A percentile compares a stretch with the other conserved stretches of the same genome.
Evolutionary conservation across 2,113 vertebrate genomes (phyloP).

Genomic region (Anthoscopus minutus): DNA sequence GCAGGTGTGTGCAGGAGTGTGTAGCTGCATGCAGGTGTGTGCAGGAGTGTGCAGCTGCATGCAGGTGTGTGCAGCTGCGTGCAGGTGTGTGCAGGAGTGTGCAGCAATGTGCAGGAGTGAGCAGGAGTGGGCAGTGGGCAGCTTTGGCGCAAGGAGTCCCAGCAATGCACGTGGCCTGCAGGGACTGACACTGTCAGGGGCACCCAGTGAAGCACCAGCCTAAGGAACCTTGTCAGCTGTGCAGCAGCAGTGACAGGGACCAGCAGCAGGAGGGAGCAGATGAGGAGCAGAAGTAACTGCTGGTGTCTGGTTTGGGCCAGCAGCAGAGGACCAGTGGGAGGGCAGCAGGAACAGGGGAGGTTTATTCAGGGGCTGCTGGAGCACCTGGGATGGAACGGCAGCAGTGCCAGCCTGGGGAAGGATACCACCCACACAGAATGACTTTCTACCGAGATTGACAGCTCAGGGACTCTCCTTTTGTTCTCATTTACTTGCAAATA

Average conservation of each 20-base stretch:
- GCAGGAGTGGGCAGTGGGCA: background rate
- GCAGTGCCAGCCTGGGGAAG: background rate
- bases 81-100: background rate
- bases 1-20: too few species aligned
- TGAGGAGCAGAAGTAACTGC: background rate
- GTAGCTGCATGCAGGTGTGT: too few species aligned
- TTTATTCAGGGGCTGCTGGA: background rate
- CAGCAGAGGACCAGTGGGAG: rapidly evolving
- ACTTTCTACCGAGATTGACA: slow-evolving; percentile 11
- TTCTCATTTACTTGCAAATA: slow-evolving; percentile 48
- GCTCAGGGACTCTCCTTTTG: slow-evolving; percentile 25
- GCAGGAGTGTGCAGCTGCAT: too few species aligned
- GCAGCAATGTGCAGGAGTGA: background rate
- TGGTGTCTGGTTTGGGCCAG: background rate
- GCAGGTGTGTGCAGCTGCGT: too few species aligned
- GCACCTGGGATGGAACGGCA: background rate
- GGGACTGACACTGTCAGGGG: background rate
- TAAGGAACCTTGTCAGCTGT: background rate
- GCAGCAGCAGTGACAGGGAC: background rate
- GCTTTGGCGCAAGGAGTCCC: background rate
- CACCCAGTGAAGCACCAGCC: background rate
- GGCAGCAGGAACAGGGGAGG: background rate
- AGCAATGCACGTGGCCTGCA: background rate
- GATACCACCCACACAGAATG: background rate
- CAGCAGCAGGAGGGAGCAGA: background rate